Evolutionary conservation across 2,113 vertebrate species (phyloP).

Genomic region (Scomber scombrus): DNA sequence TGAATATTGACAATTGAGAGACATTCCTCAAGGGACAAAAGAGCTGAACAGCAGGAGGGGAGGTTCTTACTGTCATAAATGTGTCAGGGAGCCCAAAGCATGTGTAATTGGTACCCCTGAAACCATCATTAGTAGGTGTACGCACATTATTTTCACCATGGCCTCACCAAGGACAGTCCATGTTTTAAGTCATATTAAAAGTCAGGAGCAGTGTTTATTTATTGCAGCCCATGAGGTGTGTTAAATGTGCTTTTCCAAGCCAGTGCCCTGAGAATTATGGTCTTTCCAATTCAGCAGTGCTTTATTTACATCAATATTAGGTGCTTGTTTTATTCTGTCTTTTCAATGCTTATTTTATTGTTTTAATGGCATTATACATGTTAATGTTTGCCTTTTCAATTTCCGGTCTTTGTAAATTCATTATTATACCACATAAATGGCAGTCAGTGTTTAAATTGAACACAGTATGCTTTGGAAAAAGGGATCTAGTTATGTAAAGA

Average conservation of each 20-base stretch:
- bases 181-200: background rate
- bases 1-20: constrained; percentile 86
- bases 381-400: background rate
- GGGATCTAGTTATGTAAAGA: constrained; percentile 3
- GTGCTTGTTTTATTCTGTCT: background rate
- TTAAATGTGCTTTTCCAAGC: background rate
- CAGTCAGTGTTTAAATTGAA: background rate
- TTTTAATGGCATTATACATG: background rate
- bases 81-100: constrained; percentile 56
- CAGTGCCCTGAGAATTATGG: background rate
- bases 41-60: constrained; percentile 44
- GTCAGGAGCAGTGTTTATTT: background rate
- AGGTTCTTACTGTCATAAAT: constrained; percentile 62
- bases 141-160: background rate
- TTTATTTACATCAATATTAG: background rate
- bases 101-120: constrained; percentile 58
- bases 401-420: background rate
- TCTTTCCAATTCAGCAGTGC: too few relatives aligned
- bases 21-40: constrained; percentile 58
- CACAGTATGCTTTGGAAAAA: background rate
- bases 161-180: background rate
- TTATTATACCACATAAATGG: background rate
- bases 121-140: constrained; percentile 26
- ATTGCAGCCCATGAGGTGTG: background rate
- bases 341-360: too few relatives aligned